These are phyloP conservation scores for Lordiphosa fenestrarum DNA, from an alignment of 2,888 invertebrate genomes.

Conservation along the genomic window DNA sequence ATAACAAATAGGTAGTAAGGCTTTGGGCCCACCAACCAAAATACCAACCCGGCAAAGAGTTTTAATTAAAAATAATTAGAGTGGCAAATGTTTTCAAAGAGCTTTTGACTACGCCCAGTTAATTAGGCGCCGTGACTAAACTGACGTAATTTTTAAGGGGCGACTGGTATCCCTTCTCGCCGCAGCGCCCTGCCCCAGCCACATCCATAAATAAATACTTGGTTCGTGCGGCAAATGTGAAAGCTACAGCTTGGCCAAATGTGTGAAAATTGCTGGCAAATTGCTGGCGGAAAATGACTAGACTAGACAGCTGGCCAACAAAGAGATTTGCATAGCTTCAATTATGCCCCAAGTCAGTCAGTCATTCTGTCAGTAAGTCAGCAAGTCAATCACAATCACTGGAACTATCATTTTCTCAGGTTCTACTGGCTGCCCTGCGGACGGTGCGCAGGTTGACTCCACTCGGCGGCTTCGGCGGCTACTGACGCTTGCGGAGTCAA, in stretches of 20 bases:
- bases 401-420: conserved; percentile 50
- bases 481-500: conserved; percentile 21
- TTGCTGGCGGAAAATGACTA: conserved; percentile 39
- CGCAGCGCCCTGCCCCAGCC: neutral
- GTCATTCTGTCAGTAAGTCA: conserved; percentile 47
- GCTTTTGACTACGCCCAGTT: conserved; percentile 49
- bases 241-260: conserved; percentile 66
- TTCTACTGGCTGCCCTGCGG: conserved; percentile 59
- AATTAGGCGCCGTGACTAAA: conserved; percentile 51
- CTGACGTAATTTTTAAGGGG: conserved; percentile 50
- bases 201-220: conserved; percentile 21
- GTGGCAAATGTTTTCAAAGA: conserved; percentile 41
- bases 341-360: conserved; percentile 40
- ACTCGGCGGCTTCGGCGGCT: conserved; percentile 1
- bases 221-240: conserved; percentile 51
- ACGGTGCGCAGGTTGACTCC: conserved; percentile 19
- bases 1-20: conserved; percentile 12
- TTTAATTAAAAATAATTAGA: conserved; percentile 62
- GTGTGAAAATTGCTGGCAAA: conserved; percentile 64
- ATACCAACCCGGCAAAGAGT: conserved; percentile 13
- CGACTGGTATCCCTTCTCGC: neutral
- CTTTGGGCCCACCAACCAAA: conserved; percentile 17
- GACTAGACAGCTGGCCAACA: conserved; percentile 18
- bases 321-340: conserved; percentile 56
- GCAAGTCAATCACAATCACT: conserved; percentile 49